phyloP scores from a whole-genome alignment of 2,888 invertebrate species.

The Dichetophora obliterata region DNA sequence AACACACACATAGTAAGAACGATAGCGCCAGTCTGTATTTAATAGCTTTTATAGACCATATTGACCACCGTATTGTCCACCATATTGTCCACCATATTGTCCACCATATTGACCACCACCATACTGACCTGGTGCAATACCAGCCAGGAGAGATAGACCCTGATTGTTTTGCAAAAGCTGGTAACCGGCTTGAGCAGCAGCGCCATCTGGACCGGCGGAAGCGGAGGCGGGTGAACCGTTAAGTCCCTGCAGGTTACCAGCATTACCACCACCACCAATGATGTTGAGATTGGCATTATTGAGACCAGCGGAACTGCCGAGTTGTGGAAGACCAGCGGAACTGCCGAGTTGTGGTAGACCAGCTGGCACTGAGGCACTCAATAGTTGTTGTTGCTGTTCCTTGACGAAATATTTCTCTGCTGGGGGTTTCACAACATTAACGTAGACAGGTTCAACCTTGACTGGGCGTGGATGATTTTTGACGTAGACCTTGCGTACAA shows the following conservation, averaged over 20 bases:
- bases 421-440: conserved; percentile 68
- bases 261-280: background rate
- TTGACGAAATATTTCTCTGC: conserved; percentile 68
- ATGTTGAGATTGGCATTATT: background rate
- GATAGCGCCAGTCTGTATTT: conserved; percentile 35
- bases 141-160: conserved; percentile 59
- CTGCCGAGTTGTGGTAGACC: conserved; percentile 22
- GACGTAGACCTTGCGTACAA: conserved; percentile 65
- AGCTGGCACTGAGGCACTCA: conserved; percentile 35
- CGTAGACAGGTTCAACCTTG: conserved; percentile 67
- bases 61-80: conserved; percentile 47
- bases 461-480: conserved; percentile 67
- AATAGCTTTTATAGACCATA: conserved; percentile 52
- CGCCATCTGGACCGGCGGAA: conserved; percentile 54
- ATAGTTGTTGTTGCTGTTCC: conserved; percentile 60
- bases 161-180: conserved; percentile 60
- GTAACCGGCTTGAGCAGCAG: conserved; percentile 58
- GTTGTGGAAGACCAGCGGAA: conserved; percentile 20
- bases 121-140: conserved; percentile 55
- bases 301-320: background rate
- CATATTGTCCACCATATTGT: conserved; percentile 47
- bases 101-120: conserved; percentile 38
- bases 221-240: conserved; percentile 52
- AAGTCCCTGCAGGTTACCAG: background rate
- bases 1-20: conserved; percentile 22